phyloP scores from a whole-genome alignment of 2,113 vertebrate species.

The Arothron firmamentum region DNA sequence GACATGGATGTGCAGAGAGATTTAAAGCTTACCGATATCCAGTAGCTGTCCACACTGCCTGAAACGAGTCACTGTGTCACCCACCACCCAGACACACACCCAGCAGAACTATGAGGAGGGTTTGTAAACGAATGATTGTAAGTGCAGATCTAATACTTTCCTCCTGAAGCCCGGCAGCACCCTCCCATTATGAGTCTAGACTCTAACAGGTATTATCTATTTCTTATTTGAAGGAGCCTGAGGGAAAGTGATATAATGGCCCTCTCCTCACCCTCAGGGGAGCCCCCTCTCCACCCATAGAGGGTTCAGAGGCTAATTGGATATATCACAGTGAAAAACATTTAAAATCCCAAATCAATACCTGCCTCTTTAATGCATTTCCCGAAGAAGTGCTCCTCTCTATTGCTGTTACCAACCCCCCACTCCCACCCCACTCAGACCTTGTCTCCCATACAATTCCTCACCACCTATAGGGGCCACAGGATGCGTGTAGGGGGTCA shows the following conservation, averaged over 20 bases:
- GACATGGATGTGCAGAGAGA: slow-evolving; percentile 62
- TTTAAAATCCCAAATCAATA: slow-evolving; percentile 79
- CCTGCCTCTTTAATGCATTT: slow-evolving; percentile 76
- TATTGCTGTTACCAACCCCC: slow-evolving; percentile 51
- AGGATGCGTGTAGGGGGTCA: slow-evolving; percentile 57
- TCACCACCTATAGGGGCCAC: slow-evolving; percentile 60
- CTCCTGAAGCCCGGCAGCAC: slow-evolving; percentile 18
- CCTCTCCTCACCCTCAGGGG: slow-evolving; percentile 51
- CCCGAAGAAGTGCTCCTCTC: slow-evolving; percentile 69
- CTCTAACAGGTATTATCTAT: slow-evolving; percentile 62
- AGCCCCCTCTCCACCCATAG: slow-evolving; percentile 59
- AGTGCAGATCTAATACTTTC: slow-evolving; percentile 29
- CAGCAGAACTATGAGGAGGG: neutral
- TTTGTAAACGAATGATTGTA: neutral
- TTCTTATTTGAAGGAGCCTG: slow-evolving; percentile 42
- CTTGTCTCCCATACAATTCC: slow-evolving; percentile 53
- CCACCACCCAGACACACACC: neutral
- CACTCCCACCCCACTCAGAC: slow-evolving; percentile 29
- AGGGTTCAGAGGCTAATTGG: slow-evolving; percentile 78
- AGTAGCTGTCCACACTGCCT: slow-evolving; percentile 57
- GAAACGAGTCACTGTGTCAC: slow-evolving; percentile 43
- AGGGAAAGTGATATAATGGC: slow-evolving; percentile 46
- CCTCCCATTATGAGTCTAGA: slow-evolving; percentile 26
- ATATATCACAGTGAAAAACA: slow-evolving; percentile 76
- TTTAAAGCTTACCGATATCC: slow-evolving; percentile 64